Conservation (phyloP, 2,888 invertebrate species). For the Cheilosia vernalis region DNA sequence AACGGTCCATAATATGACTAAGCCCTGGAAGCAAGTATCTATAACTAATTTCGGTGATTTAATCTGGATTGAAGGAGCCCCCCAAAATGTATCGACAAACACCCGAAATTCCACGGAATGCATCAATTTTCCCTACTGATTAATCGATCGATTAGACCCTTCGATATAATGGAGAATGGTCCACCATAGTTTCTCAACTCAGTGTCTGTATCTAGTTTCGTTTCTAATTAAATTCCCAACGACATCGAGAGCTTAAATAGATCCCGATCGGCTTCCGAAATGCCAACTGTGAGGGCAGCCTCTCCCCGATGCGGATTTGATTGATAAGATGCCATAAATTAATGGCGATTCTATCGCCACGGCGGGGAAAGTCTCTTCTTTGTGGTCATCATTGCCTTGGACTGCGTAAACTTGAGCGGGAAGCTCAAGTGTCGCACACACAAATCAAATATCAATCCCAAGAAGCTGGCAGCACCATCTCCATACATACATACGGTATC, state of each 20-base stretch:
- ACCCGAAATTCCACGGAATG: slow-evolving; percentile 64
- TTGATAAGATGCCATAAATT: slow-evolving; percentile 70
- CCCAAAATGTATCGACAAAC: slow-evolving; percentile 59
- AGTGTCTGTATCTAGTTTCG: slow-evolving; percentile 39
- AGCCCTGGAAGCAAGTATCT: slow-evolving; percentile 12
- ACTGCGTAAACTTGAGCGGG: slow-evolving; percentile 17
- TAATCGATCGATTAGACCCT: slow-evolving; percentile 39
- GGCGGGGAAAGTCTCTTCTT: slow-evolving; percentile 29
- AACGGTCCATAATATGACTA: slow-evolving; percentile 41
- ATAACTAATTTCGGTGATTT: slow-evolving; percentile 27
- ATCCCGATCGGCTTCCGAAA: slow-evolving; percentile 63
- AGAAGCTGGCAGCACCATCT: background rate
- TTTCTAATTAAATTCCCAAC: slow-evolving; percentile 45
- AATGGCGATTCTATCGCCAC: slow-evolving; percentile 61
- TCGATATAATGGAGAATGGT: slow-evolving; percentile 16
- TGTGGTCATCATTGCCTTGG: slow-evolving; percentile 55
- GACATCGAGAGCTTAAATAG: slow-evolving; percentile 41
- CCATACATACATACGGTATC: background rate
- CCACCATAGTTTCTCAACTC: slow-evolving; percentile 1
- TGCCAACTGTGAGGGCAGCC: slow-evolving; percentile 16
- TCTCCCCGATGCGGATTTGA: slow-evolving; percentile 52
- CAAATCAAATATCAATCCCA: slow-evolving; percentile 63
- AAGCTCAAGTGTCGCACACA: slow-evolving; percentile 65
- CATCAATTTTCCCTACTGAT: slow-evolving; percentile 65
- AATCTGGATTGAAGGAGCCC: slow-evolving; percentile 45